Evolutionary conservation across 2,797 vertebrate species (phyloP).

Genomic region (Limnodromus scolopaceus): DNA sequence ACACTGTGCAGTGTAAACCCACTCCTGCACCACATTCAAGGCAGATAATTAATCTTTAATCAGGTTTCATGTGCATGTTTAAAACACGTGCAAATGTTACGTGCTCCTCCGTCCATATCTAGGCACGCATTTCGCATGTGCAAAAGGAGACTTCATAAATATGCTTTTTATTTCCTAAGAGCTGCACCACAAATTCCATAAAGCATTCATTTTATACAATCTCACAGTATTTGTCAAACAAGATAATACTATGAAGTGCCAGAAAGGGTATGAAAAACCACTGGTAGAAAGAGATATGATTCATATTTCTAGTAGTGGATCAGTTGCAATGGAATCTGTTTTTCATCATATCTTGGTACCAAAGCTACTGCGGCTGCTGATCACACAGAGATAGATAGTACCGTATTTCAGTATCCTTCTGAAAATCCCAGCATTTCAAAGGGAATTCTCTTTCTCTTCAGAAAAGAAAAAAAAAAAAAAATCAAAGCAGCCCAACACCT

Average conservation of each 20-base stretch:
- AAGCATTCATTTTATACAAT: background rate
- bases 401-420: background rate
- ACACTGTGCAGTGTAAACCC: background rate
- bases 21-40: background rate
- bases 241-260: background rate
- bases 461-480: background rate
- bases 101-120: background rate
- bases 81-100: background rate
- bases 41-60: background rate
- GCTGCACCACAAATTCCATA: conserved; percentile 37
- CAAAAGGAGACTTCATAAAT: background rate
- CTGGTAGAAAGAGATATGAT: background rate
- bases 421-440: background rate
- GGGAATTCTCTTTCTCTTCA: background rate
- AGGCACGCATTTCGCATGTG: background rate
- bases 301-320: background rate
- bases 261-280: background rate
- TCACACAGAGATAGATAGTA: conserved; percentile 14
- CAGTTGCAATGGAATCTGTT: conserved; percentile 2
- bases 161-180: conserved; percentile 30
- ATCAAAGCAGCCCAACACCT: background rate
- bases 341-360: conserved; percentile 42
- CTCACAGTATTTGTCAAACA: conserved; percentile 30
- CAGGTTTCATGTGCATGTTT: background rate
- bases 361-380: conserved; percentile 15